Evolutionary conservation across 1,140 invertebrate genomes (phyloP).

Genomic region (Aphelinus atriplicis): DNA sequence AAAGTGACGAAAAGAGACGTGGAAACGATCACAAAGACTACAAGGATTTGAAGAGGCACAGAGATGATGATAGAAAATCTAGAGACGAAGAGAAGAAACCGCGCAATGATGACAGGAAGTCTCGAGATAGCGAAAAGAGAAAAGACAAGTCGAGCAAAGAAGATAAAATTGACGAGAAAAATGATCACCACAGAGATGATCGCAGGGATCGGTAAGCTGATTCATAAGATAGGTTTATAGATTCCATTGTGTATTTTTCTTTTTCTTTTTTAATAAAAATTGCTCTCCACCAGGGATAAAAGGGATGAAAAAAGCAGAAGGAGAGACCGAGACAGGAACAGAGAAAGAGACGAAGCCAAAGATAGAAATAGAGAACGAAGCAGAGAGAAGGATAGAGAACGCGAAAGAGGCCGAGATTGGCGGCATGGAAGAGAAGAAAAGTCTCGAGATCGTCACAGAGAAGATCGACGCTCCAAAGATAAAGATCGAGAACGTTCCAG

Average conservation of each 20-base stretch:
- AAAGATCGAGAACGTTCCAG: slow-evolving; percentile 53
- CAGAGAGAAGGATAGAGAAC: slow-evolving; percentile 52
- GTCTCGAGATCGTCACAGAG: slow-evolving; percentile 49
- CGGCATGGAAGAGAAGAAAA: slow-evolving; percentile 51
- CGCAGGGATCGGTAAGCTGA: slow-evolving; percentile 24
- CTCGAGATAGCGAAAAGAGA: slow-evolving; percentile 48
- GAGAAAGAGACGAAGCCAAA: slow-evolving; percentile 41
- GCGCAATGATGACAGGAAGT: slow-evolving; percentile 55
- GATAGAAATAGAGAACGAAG: slow-evolving; percentile 36
- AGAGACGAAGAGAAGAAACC: slow-evolving; percentile 56
- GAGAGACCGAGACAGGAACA: slow-evolving; percentile 41
- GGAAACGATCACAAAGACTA: slow-evolving; percentile 53
- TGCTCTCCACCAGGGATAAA: slow-evolving; percentile 32
- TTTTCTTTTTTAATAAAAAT: slow-evolving; percentile 1
- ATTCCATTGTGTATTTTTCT: slow-evolving; percentile 1
- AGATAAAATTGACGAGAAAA: slow-evolving; percentile 52
- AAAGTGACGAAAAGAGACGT: slow-evolving; percentile 54
- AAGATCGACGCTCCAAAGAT: slow-evolving; percentile 52
- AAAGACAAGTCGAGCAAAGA: slow-evolving; percentile 56
- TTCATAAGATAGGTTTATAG: not conserved
- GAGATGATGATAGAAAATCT: slow-evolving; percentile 51
- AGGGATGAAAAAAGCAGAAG: slow-evolving; percentile 40
- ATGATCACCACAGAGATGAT: slow-evolving; percentile 51
- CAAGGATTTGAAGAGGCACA: slow-evolving; percentile 49
- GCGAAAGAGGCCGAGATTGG: slow-evolving; percentile 51